Evolutionary conservation across 2,113 vertebrate genomes (phyloP).

Genomic region (Peromyscus leucopus): DNA sequence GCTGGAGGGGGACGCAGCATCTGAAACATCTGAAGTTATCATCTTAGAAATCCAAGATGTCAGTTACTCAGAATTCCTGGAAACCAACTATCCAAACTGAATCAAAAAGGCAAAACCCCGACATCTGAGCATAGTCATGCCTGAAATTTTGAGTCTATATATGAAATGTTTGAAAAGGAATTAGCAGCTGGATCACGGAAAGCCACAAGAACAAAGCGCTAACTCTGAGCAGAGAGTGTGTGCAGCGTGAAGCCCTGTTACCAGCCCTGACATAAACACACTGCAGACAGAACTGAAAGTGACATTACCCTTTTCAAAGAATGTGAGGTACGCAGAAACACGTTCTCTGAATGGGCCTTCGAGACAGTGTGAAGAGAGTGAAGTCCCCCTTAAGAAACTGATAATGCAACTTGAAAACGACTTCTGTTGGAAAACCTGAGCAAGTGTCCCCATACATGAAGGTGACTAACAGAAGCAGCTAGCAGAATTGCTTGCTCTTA

Average conservation of each 20-base stretch:
- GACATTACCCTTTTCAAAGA: neutral
- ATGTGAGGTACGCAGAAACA: neutral
- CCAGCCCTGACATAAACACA: neutral
- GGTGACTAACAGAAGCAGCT: neutral
- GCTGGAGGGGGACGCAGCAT: no score
- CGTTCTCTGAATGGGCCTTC: neutral
- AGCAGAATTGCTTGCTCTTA: neutral
- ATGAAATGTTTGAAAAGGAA: neutral
- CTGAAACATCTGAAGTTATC: neutral
- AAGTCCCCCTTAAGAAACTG: neutral
- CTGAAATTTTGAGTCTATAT: neutral
- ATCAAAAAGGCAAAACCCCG: neutral
- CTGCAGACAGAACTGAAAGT: neutral
- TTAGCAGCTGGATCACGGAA: neutral
- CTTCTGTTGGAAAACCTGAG: neutral
- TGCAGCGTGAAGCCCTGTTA: neutral
- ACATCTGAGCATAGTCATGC: neutral
- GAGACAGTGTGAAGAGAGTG: neutral
- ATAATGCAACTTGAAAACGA: slow-evolving; percentile 2
- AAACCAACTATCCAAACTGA: neutral
- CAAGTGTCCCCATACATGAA: neutral
- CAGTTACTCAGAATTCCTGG: neutral
- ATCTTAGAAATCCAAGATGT: slow-evolving; percentile 1
- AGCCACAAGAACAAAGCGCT: neutral
- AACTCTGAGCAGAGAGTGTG: neutral